Evolutionary conservation across 2,888 invertebrate genomes (phyloP).

Genomic region (Hermodice carunculata): DNA sequence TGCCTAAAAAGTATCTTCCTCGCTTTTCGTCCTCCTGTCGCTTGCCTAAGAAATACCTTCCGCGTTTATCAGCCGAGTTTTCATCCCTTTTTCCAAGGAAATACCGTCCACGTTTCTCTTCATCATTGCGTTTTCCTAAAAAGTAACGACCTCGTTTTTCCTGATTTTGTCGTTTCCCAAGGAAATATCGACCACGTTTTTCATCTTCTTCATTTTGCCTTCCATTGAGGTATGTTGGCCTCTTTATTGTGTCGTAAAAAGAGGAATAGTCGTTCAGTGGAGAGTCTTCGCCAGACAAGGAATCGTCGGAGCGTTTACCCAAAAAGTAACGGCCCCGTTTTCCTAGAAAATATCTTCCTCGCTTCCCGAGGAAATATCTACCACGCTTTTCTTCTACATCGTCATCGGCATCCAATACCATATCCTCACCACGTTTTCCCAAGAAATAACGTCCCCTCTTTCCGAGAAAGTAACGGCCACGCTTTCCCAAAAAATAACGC

Average conservation of each 20-base stretch:
- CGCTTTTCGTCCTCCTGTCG: conserved; percentile 4
- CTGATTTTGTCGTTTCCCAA: conserved; percentile 14
- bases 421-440: too few species aligned
- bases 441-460: too few species aligned
- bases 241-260: too few species aligned
- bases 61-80: neutral
- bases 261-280: too few species aligned
- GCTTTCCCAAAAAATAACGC: too few species aligned
- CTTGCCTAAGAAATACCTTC: conserved; percentile 3
- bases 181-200: conserved; percentile 18
- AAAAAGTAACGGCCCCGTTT: neutral
- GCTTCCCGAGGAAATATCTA: conserved; percentile 16
- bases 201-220: neutral
- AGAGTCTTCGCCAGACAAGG: too few species aligned
- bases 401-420: too few species aligned
- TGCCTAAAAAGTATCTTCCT: conserved; percentile 9
- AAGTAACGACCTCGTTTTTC: conserved; percentile 21
- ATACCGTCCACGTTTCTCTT: conserved; percentile 8
- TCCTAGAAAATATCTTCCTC: conserved; percentile 20
- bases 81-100: conserved; percentile 17
- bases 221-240: too few species aligned
- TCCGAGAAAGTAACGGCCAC: too few species aligned
- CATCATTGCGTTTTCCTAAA: conserved; percentile 7
- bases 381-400: conserved; percentile 9
- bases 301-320: too few species aligned